Evolutionary conservation across 2,888 invertebrate species (phyloP).

Genomic region (Macrophya alboannulata): DNA sequence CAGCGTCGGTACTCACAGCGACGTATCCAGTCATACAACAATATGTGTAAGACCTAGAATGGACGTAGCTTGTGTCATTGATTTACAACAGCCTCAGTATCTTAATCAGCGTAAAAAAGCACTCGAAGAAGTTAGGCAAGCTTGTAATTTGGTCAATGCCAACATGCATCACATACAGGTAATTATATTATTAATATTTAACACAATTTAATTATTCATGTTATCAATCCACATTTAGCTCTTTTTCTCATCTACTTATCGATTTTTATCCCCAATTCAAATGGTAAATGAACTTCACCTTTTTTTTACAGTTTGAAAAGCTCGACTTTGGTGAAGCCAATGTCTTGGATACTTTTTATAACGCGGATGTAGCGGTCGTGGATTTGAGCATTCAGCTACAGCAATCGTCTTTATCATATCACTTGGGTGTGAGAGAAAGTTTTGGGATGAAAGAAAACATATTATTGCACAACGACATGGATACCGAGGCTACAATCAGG

Average conservation of each 20-base stretch:
- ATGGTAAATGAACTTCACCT: not conserved
- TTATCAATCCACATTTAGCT: not conserved
- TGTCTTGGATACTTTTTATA: slow-evolving; percentile 97
- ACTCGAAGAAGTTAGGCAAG: slow-evolving; percentile 91
- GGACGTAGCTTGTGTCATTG: slow-evolving; percentile 95
- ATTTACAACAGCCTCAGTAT: slow-evolving; percentile 88
- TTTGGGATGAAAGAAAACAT: slow-evolving; percentile 98
- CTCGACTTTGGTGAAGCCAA: slow-evolving; percentile 98
- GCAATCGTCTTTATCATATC: slow-evolving; percentile 97
- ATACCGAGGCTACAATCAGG: slow-evolving; percentile 92
- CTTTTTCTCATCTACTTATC: not conserved
- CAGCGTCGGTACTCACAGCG: slow-evolving; percentile 85
- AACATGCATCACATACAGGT: slow-evolving; percentile 93
- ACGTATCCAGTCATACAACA: slow-evolving; percentile 82
- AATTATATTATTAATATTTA: slow-evolving; percentile 63
- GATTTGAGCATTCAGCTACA: slow-evolving; percentile 96
- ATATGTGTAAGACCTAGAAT: slow-evolving; percentile 85
- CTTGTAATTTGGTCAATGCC: slow-evolving; percentile 90
- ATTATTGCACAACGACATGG: slow-evolving; percentile 93
- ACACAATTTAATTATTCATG: not conserved
- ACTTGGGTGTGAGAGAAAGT: slow-evolving; percentile 98
- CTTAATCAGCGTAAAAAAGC: slow-evolving; percentile 90
- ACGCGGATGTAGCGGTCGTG: slow-evolving; percentile 98
- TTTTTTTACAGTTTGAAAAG: slow-evolving; percentile 93
- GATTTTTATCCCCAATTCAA: not conserved